Evolutionary conservation across 2,888 invertebrate species (phyloP), one percentile per base, ranked within the genome.

Genomic region (Catocala sponsa): DNA sequence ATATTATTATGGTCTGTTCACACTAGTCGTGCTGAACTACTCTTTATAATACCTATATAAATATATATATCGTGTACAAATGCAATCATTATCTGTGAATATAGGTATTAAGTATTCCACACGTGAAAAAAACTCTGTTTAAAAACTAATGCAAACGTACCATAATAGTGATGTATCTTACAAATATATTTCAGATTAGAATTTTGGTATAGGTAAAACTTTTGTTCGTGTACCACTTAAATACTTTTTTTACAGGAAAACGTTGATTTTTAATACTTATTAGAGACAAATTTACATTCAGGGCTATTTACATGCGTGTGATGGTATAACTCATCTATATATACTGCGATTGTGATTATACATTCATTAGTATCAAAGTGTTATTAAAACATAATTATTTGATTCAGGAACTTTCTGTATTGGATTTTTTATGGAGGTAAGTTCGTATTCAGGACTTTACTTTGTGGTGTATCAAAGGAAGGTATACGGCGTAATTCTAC

Each of bases 231-330:
- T 51, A 11, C 63, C 55, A 64, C 56, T 66, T 74, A 65, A 10
- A 63, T 61, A 62, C 56, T 41, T 59, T 49, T 63, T 57, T 55
- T 52, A 55, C 52, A 68, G 50, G 61, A 52, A 59, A 61, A 49
- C 15, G 15, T 63, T 57, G 41, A 10, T 46, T 64, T 50, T 63
- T 64, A 66, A 63, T 65, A 69, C 67, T 74, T 76, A 69, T 53
- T 59, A 59, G 44, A 73, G 59, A 67, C 49, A 67, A 69, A 53
- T 70, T 65, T 78, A 78, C 60, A 63, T 55, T 75, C 60, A 70
- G 35, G 59, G 79, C 72, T 75, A 78, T 78, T 38, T 78, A 78
- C 74, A 78, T 7, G 79, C 79, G 60, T 60, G 68, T 60, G 46
- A 51, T 41, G 58, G 54, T 32, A 38, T 33, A 72, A 73, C 59